phyloP scores from a whole-genome alignment of 2,888 invertebrate genomes.

The Saturnia japonica region DNA sequence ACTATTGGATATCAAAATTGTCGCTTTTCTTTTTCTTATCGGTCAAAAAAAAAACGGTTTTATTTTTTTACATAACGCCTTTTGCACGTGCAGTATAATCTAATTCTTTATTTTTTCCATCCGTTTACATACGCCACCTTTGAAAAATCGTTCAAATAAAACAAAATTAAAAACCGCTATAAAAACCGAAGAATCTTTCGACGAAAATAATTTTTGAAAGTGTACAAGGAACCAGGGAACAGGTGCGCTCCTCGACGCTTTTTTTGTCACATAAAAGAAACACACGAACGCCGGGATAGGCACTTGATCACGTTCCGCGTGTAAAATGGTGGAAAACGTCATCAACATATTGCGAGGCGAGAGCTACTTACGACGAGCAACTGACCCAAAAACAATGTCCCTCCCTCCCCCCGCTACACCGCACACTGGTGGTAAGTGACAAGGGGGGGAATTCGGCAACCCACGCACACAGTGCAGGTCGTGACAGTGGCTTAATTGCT shows the following conservation, averaged over 20 bases:
- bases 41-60: too few relatives aligned
- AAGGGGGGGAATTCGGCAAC: slow-evolving; percentile 5
- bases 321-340: slow-evolving; percentile 36
- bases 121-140: not conserved
- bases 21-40: too few relatives aligned
- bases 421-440: not conserved
- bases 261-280: slow-evolving; percentile 12
- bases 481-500: slow-evolving; percentile 1
- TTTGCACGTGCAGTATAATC: not conserved
- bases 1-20: too few relatives aligned
- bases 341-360: slow-evolving; percentile 35
- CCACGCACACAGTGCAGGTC: not conserved
- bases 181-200: not conserved
- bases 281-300: not conserved
- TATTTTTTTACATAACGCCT: not conserved
- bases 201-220: not conserved
- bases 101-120: not conserved
- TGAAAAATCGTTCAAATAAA: not conserved
- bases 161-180: not conserved
- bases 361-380: slow-evolving; percentile 34
- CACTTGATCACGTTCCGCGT: slow-evolving; percentile 31
- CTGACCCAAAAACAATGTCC: slow-evolving; percentile 56
- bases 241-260: slow-evolving; percentile 9
- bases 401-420: slow-evolving; percentile 20
- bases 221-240: not conserved